Conservation (phyloP, 1,140 invertebrate species). For the Magallana gigas region DNA sequence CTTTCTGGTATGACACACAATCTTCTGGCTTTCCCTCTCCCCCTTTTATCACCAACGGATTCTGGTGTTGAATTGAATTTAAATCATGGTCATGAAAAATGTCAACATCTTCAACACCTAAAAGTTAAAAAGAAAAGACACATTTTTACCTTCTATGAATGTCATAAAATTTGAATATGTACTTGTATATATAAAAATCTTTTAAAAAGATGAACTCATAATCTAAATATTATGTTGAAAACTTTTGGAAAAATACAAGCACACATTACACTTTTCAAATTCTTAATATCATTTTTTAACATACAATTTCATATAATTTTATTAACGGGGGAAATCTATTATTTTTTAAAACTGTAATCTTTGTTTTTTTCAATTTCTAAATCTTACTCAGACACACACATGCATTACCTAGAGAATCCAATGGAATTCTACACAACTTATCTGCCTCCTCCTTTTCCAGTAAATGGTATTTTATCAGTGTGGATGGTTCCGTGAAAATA, state of each 20-base stretch:
- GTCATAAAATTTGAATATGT: background rate
- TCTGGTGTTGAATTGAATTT: conserved; percentile 56
- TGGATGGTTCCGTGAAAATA: conserved; percentile 65
- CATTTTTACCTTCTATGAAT: background rate
- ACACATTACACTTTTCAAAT: too few species aligned
- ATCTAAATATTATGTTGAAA: background rate
- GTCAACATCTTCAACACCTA: conserved; percentile 66
- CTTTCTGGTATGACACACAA: conserved; percentile 86
- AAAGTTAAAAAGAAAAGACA: conserved; percentile 18
- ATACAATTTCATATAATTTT: too few species aligned
- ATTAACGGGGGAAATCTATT: too few species aligned
- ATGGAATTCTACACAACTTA: conserved; percentile 60
- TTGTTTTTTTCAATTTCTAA: too few species aligned
- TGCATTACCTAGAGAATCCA: conserved; percentile 59
- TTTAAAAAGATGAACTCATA: background rate
- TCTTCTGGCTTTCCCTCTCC: conserved; percentile 87
- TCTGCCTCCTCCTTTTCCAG: conserved; percentile 53
- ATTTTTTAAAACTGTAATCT: too few species aligned
- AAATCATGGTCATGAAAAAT: conserved; percentile 65
- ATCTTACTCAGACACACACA: too few species aligned
- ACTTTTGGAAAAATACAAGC: too few species aligned
- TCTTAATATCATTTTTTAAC: too few species aligned
- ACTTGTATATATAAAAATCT: background rate
- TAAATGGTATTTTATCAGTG: conserved; percentile 57
- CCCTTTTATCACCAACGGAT: conserved; percentile 80